Percentiles rank a stretch among this genome's conserved stretches.
These are phyloP conservation scores for Perizoma affinitatum DNA, from an alignment of 2,888 invertebrate species.

Conservation along the genomic window DNA sequence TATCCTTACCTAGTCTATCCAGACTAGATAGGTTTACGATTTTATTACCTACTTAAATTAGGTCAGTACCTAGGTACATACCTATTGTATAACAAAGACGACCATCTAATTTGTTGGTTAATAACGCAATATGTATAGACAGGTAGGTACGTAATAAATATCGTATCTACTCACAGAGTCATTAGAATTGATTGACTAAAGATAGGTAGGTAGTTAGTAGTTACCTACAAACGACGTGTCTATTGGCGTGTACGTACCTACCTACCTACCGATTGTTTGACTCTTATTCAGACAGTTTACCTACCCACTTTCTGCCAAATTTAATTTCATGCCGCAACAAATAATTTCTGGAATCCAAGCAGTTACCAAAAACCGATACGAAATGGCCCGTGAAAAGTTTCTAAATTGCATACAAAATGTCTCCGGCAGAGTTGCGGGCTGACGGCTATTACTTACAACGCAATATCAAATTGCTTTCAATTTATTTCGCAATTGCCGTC, in stretches of 20 bases:
- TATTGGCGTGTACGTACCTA: too few species aligned
- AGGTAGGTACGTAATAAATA: too few species aligned
- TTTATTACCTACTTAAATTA: background rate
- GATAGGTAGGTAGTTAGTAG: too few species aligned
- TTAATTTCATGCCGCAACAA: slow-evolving; percentile 47
- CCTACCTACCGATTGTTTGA: too few species aligned
- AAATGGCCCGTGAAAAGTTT: slow-evolving; percentile 68
- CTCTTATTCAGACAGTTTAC: background rate
- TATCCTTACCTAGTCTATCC: too few species aligned
- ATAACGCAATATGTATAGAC: too few species aligned
- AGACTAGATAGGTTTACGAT: too few species aligned
- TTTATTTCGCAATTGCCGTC: slow-evolving; percentile 85
- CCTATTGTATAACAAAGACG: slow-evolving; percentile 3
- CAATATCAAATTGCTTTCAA: slow-evolving; percentile 85
- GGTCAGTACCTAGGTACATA: slow-evolving; percentile 3
- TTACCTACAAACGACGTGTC: too few species aligned
- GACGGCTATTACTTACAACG: slow-evolving; percentile 84
- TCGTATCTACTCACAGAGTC: too few species aligned
- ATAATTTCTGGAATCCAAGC: slow-evolving; percentile 41
- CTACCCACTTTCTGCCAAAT: slow-evolving; percentile 22
- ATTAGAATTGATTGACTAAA: too few species aligned
- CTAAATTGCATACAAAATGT: slow-evolving; percentile 78
- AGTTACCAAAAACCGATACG: slow-evolving; percentile 54
- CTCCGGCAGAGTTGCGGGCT: slow-evolving; percentile 71
- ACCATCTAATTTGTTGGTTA: too few species aligned